Evolutionary conservation across 2,113 vertebrate species (phyloP).

Genomic region (Trochalopteron elliotii): DNA sequence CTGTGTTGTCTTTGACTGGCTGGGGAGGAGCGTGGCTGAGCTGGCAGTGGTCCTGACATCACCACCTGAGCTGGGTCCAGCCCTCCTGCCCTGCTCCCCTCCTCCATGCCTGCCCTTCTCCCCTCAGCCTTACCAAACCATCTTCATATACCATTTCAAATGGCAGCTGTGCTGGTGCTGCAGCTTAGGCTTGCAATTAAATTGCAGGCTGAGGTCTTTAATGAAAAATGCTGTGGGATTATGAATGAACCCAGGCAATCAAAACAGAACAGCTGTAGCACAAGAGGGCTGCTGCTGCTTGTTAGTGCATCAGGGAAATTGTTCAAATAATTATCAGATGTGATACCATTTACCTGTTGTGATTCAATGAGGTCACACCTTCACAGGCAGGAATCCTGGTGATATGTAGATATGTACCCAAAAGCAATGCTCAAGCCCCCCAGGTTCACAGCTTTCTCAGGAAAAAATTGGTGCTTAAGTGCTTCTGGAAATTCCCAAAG

Average conservation of each 20-base stretch:
- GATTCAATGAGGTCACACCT: neutral
- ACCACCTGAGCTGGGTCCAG: accelerated
- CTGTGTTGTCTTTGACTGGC: neutral
- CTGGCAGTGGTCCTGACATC: neutral
- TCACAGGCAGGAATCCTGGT: neutral
- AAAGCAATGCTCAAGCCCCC: neutral
- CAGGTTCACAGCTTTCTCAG: neutral
- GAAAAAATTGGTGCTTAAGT: neutral
- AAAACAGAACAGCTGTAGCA: neutral
- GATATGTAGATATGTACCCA: accelerated
- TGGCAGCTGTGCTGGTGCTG: neutral
- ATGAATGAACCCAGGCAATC: neutral
- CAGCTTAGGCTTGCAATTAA: neutral
- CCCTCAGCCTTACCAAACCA: neutral
- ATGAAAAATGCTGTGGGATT: neutral
- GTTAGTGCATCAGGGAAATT: neutral
- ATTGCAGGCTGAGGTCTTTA: neutral
- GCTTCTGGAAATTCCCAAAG: neutral
- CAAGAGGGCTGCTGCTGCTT: neutral
- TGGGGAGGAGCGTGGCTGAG: neutral
- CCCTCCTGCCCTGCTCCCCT: neutral
- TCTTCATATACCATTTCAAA: neutral
- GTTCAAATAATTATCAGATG: neutral
- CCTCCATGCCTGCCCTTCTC: neutral
- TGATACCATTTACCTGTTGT: neutral